Evolutionary conservation across 2,797 vertebrate genomes (phyloP).

Genomic region (Sphenopsis melanotis): DNA sequence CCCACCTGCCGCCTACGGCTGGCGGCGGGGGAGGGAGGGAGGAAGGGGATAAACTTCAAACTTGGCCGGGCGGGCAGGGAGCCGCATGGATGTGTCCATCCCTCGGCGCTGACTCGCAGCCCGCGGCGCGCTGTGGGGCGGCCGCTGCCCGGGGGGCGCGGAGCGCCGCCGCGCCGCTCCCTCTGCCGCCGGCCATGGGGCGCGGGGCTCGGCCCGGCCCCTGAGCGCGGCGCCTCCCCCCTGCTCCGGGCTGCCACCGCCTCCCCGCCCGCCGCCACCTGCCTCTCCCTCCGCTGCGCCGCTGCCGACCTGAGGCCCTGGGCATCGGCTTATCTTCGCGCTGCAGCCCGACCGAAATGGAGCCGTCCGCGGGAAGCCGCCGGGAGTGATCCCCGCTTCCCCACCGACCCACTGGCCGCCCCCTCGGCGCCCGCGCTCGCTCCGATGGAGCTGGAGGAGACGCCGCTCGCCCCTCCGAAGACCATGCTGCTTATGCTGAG

Average conservation of each 20-base stretch:
- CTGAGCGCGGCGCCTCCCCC: conserved; percentile 14
- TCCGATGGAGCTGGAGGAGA: conserved; percentile 17
- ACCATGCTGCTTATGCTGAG: conserved; percentile 41
- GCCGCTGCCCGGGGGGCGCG: background rate
- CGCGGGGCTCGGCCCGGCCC: conserved; percentile 30
- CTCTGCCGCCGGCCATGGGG: conserved; percentile 24
- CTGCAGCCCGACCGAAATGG: conserved; percentile 42
- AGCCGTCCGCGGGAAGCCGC: background rate
- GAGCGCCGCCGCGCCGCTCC: background rate
- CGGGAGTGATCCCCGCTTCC: background rate
- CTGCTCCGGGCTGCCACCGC: background rate
- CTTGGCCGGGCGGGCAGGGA: background rate
- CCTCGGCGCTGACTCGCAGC: background rate
- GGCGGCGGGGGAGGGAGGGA: background rate
- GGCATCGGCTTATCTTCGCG: background rate
- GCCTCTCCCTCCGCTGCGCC: background rate
- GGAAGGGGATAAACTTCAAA: background rate
- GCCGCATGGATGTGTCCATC: conserved; percentile 16
- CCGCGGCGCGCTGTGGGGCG: background rate
- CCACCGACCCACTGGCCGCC: background rate
- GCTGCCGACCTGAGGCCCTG: background rate
- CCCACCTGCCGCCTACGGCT: background rate
- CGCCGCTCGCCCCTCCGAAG: background rate
- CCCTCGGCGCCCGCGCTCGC: background rate
- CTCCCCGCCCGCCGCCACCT: background rate